These are phyloP conservation scores for Chamaedrilus cognettii DNA, from an alignment of 2,888 invertebrate species.

Conservation along the genomic window DNA sequence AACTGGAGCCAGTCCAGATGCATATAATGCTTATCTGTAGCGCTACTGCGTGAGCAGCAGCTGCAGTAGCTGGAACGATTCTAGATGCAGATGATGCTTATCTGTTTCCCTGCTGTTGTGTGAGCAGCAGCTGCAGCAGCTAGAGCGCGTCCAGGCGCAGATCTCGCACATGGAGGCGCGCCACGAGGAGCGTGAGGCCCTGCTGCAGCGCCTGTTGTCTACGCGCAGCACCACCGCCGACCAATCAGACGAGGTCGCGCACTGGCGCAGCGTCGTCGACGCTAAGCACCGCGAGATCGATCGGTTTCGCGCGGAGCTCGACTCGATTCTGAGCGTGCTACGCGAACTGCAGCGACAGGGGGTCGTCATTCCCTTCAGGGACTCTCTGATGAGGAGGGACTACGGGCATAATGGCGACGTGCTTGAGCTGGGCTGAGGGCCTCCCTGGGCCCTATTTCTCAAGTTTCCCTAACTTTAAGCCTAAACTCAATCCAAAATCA, in stretches of 20 bases:
- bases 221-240: conserved; percentile 43
- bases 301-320: conserved; percentile 54
- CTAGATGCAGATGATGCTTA: too few species aligned
- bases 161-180: conserved; percentile 50
- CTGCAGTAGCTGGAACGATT: too few species aligned
- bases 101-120: too few species aligned
- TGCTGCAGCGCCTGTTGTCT: conserved; percentile 44
- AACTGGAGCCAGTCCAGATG: too few species aligned
- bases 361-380: conserved; percentile 46
- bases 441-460: too few species aligned
- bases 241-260: conserved; percentile 46
- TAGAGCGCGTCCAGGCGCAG: conserved; percentile 52
- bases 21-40: too few species aligned
- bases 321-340: conserved; percentile 55
- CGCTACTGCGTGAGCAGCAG: too few species aligned
- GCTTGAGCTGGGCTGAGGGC: neutral
- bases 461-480: too few species aligned
- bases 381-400: too few species aligned
- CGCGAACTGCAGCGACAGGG: conserved; percentile 55
- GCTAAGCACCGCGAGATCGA: conserved; percentile 55
- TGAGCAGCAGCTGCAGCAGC: conserved; percentile 57
- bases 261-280: conserved; percentile 53
- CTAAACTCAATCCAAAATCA: too few species aligned
- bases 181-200: conserved; percentile 49
- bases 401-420: neutral